Conservation (phyloP, 2,113 vertebrate genomes). For the Bombycilla garrulus region DNA sequence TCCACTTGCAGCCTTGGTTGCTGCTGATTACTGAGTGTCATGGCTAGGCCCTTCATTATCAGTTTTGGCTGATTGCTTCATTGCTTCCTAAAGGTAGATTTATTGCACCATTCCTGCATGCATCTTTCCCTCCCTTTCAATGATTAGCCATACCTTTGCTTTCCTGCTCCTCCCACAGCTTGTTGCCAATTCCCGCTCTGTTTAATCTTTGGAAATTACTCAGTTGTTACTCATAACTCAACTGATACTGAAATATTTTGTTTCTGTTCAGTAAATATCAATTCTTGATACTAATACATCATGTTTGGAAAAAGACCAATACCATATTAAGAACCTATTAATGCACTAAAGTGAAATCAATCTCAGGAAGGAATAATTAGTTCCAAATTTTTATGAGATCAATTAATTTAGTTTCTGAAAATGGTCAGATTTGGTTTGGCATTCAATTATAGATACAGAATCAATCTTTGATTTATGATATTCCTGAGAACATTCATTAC, state of each 20-base stretch:
- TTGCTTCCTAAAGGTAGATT: not conserved
- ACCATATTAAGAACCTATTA: not conserved
- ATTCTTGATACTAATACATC: not conserved
- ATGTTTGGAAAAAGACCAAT: not conserved
- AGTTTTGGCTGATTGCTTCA: not conserved
- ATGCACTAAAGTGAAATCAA: not conserved
- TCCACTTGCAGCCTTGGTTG: not conserved
- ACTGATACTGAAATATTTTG: not conserved
- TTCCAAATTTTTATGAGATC: not conserved
- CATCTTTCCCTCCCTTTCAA: not conserved
- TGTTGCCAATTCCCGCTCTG: not conserved
- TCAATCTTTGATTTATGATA: not conserved
- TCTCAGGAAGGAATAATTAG: not conserved
- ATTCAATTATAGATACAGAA: not conserved
- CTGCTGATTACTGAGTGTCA: not conserved
- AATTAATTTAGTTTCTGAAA: not conserved
- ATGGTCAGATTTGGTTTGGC: not conserved
- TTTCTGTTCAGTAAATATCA: not conserved
- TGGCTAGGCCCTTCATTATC: not conserved
- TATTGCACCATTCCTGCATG: not conserved
- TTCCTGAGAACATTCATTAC: not conserved
- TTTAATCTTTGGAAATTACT: not conserved
- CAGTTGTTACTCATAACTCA: not conserved
- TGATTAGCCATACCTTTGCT: not conserved
- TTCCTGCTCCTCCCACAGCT: not conserved